Percentiles rank a stretch among this genome's conserved stretches.
Evolutionary conservation across 2,797 vertebrate genomes (phyloP).

Genomic region (Bradypodion ventrale): DNA sequence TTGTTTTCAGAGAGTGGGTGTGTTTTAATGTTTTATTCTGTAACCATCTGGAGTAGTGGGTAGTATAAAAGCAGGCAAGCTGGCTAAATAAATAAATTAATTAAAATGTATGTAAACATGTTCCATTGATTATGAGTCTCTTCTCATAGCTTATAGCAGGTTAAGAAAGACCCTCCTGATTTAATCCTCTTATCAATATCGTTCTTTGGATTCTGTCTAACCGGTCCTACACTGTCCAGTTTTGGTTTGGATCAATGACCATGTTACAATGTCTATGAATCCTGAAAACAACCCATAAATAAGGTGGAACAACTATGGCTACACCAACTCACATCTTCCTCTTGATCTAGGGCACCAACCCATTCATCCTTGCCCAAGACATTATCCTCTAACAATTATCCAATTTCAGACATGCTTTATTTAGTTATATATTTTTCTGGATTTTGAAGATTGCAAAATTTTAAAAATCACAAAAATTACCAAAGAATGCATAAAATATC

Average conservation of each 20-base stretch:
- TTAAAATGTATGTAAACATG: too few relatives aligned
- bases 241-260: neutral
- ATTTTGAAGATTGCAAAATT: constrained; percentile 38
- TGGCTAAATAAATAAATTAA: too few relatives aligned
- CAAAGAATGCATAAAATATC: constrained; percentile 40
- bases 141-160: neutral
- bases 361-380: neutral
- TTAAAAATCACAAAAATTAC: constrained; percentile 52
- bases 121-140: too few relatives aligned
- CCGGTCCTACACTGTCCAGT: neutral
- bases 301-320: too few relatives aligned
- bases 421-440: constrained; percentile 19
- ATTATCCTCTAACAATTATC: neutral
- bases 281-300: neutral
- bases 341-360: neutral
- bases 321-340: neutral
- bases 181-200: neutral
- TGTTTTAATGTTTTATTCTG: too few relatives aligned
- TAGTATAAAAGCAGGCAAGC: too few relatives aligned
- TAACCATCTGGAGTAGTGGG: too few relatives aligned
- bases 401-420: constrained; percentile 49
- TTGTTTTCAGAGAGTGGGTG: too few relatives aligned
- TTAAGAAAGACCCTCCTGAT: neutral
- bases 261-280: neutral
- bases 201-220: too few relatives aligned